Percentiles rank a stretch among this genome's conserved stretches.
phyloP scores from a whole-genome alignment of 1,140 invertebrate genomes.

The Luehdorfia chinensis region DNA sequence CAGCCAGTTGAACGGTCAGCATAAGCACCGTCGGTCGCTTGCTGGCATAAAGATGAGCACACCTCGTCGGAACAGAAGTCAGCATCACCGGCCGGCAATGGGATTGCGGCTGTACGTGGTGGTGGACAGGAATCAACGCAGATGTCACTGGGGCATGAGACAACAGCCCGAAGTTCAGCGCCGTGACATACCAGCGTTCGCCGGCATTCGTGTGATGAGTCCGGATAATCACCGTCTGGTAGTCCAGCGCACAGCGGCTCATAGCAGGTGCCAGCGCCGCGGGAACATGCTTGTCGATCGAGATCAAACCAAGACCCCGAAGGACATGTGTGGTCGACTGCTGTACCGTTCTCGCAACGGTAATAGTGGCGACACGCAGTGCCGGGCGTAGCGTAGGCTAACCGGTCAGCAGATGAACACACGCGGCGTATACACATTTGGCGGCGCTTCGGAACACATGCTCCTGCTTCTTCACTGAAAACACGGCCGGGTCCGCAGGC shows the following conservation, averaged over 20 bases:
- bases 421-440: slow-evolving; percentile 52
- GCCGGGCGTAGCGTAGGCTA: slow-evolving; percentile 75
- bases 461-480: slow-evolving; percentile 57
- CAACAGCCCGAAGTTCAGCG: slow-evolving; percentile 41
- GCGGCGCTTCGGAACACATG: slow-evolving; percentile 52
- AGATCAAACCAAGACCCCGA: slow-evolving; percentile 76
- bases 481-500: slow-evolving; percentile 48
- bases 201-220: slow-evolving; percentile 62
- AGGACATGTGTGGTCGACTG: slow-evolving; percentile 61
- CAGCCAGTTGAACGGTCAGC: slow-evolving; percentile 78
- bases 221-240: slow-evolving; percentile 61
- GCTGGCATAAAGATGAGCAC: slow-evolving; percentile 67
- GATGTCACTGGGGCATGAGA: slow-evolving; percentile 39
- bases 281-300: slow-evolving; percentile 66
- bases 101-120: slow-evolving; percentile 45
- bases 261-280: slow-evolving; percentile 64
- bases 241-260: slow-evolving; percentile 61
- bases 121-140: slow-evolving; percentile 47
- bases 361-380: slow-evolving; percentile 74
- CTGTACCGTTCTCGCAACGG: slow-evolving; percentile 70
- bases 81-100: slow-evolving; percentile 56
- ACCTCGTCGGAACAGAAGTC: slow-evolving; percentile 65
- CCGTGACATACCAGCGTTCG: slow-evolving; percentile 43
- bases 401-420: slow-evolving; percentile 47
- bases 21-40: slow-evolving; percentile 77